Evolutionary conservation across 1,140 invertebrate genomes (phyloP).

Genomic region (Colletes gigas): DNA sequence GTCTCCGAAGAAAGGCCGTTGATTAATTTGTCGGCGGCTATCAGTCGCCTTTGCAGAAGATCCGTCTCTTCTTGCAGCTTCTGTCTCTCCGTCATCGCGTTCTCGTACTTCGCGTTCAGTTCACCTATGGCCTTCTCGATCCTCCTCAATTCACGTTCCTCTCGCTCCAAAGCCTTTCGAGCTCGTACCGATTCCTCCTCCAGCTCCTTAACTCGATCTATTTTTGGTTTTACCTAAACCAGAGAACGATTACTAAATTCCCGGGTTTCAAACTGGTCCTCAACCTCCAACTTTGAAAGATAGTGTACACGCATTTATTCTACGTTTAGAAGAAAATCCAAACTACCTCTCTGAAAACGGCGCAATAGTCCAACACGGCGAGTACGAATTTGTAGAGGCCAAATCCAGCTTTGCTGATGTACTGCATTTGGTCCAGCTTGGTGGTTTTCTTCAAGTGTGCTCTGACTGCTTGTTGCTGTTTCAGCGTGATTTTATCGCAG

Average conservation of each 20-base stretch:
- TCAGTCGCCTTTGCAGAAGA: conserved; percentile 89
- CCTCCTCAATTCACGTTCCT: conserved; percentile 88
- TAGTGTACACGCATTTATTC: not conserved
- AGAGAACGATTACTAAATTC: not conserved
- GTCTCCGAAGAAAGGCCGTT: conserved; percentile 91
- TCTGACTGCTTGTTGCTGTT: conserved; percentile 87
- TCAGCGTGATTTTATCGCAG: conserved; percentile 88
- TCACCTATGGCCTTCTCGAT: conserved; percentile 86
- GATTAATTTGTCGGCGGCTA: conserved; percentile 93
- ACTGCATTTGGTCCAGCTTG: conserved; percentile 88
- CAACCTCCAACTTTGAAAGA: not conserved
- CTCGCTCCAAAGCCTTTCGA: conserved; percentile 87
- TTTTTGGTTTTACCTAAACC: conserved; percentile 88
- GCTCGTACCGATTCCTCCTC: conserved; percentile 85
- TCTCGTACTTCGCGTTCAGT: conserved; percentile 88
- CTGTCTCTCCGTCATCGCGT: conserved; percentile 87
- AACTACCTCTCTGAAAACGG: conserved; percentile 88
- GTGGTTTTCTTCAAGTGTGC: conserved; percentile 86
- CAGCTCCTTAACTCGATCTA: conserved; percentile 89
- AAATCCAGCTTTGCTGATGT: conserved; percentile 90
- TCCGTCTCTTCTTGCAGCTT: conserved; percentile 92
- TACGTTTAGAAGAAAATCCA: too few relatives aligned
- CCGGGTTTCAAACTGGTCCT: not conserved
- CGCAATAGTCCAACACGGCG: conserved; percentile 92
- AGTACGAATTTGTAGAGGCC: conserved; percentile 92